These are phyloP conservation scores for Carlito syrichta DNA, from an alignment of 2,113 vertebrate genomes.

Conservation along the genomic window DNA sequence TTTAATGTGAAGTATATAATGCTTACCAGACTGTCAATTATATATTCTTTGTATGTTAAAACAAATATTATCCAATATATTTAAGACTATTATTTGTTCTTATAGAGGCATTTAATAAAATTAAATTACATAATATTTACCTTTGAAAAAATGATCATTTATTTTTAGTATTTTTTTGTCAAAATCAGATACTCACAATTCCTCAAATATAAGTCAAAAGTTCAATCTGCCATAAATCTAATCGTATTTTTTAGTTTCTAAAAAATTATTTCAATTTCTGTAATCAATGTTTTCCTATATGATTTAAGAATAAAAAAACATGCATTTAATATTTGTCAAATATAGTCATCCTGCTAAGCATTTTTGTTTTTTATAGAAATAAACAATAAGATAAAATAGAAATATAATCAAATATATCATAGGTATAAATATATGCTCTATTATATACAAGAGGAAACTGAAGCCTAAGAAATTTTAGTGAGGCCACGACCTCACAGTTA, in stretches of 20 bases:
- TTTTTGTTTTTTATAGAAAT: neutral
- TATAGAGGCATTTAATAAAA: neutral
- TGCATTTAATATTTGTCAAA: neutral
- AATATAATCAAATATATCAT: too few species aligned
- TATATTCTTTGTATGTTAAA: neutral
- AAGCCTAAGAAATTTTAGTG: neutral
- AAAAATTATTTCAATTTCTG: neutral
- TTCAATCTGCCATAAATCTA: neutral
- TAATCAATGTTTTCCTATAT: neutral
- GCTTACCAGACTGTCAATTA: neutral
- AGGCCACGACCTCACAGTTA: too few species aligned
- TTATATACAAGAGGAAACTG: neutral
- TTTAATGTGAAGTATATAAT: neutral
- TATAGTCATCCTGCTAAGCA: neutral
- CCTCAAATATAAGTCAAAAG: neutral
- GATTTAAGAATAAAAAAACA: neutral
- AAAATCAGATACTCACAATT: neutral
- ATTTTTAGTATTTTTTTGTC: neutral
- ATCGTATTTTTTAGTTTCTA: neutral
- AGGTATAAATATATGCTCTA: neutral
- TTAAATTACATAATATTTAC: neutral
- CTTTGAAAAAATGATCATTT: neutral
- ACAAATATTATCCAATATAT: neutral
- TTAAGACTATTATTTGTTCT: neutral
- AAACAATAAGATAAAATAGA: too few species aligned